Evolutionary conservation across 2,888 invertebrate genomes (phyloP).

Genomic region (Pomacea canaliculata): DNA sequence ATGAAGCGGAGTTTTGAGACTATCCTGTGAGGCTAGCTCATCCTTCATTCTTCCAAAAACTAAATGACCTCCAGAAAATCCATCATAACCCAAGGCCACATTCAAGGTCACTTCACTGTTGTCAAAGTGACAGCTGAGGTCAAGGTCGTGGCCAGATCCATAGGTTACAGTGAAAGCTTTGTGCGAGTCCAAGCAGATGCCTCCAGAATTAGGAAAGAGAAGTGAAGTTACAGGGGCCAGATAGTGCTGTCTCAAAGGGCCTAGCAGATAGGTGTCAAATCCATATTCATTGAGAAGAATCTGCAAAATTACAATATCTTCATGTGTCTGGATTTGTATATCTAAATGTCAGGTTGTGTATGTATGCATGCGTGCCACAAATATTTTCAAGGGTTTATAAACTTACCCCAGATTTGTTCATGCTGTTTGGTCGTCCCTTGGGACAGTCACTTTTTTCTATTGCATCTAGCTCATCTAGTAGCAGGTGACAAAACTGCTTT

Average conservation of each 20-base stretch:
- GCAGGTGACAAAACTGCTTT: constrained; percentile 62
- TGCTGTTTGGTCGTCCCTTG: constrained; percentile 70
- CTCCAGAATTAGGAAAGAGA: constrained; percentile 68
- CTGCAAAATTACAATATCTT: constrained; percentile 41
- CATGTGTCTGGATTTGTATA: too few relatives aligned
- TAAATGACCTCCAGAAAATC: constrained; percentile 67
- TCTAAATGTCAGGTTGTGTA: neutral
- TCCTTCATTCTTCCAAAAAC: constrained; percentile 67
- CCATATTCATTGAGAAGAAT: constrained; percentile 69
- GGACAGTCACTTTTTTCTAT: constrained; percentile 68
- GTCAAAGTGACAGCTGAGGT: constrained; percentile 70
- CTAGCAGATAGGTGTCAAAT: constrained; percentile 66
- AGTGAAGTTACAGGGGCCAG: constrained; percentile 61
- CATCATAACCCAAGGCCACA: constrained; percentile 63
- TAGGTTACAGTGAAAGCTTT: constrained; percentile 71
- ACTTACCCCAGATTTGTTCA: constrained; percentile 71
- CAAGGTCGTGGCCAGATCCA: constrained; percentile 63
- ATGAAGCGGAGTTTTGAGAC: constrained; percentile 29
- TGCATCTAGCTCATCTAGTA: constrained; percentile 68
- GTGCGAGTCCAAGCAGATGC: constrained; percentile 69
- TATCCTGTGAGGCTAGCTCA: constrained; percentile 28
- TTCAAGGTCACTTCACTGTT: constrained; percentile 71
- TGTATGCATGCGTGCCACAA: neutral
- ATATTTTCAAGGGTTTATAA: neutral
- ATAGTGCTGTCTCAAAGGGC: constrained; percentile 64